Conservation (phyloP, 2,113 vertebrate genomes). For the Heterocephalus glaber region DNA sequence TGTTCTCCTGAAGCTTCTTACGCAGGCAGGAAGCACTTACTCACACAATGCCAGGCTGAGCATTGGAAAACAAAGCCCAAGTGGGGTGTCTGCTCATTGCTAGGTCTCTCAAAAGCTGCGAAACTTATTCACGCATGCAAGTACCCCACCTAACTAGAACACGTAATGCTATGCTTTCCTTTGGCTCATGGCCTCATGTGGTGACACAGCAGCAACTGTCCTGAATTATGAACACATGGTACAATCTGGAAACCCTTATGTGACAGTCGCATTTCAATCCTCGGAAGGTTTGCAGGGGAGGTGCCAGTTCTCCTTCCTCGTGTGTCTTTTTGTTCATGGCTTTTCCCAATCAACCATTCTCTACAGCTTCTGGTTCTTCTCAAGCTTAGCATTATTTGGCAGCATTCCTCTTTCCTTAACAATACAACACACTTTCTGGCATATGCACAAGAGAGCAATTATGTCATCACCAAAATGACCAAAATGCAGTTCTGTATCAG, state of each 20-base stretch:
- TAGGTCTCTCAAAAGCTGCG: neutral
- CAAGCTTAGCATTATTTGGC: neutral
- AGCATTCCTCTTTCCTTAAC: neutral
- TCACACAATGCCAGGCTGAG: neutral
- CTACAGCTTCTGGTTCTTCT: neutral
- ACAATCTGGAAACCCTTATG: neutral
- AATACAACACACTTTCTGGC: neutral
- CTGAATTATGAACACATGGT: conserved; percentile 39
- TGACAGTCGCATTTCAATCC: neutral
- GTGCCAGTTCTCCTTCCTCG: neutral
- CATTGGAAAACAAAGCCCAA: conserved; percentile 1
- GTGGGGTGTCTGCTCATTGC: neutral
- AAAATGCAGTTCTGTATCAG: neutral
- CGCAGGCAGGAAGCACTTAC: neutral
- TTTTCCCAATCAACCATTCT: neutral
- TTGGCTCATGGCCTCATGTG: neutral
- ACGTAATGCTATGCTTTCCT: neutral
- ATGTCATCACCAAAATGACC: neutral
- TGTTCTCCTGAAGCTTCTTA: neutral
- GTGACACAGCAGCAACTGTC: neutral
- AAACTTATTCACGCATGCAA: neutral
- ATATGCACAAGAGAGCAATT: neutral
- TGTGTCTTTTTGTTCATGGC: neutral
- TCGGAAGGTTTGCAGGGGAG: neutral
- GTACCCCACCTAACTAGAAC: neutral